Conservation (phyloP, 2,888 invertebrate genomes). For the Morinoia aosen region DNA sequence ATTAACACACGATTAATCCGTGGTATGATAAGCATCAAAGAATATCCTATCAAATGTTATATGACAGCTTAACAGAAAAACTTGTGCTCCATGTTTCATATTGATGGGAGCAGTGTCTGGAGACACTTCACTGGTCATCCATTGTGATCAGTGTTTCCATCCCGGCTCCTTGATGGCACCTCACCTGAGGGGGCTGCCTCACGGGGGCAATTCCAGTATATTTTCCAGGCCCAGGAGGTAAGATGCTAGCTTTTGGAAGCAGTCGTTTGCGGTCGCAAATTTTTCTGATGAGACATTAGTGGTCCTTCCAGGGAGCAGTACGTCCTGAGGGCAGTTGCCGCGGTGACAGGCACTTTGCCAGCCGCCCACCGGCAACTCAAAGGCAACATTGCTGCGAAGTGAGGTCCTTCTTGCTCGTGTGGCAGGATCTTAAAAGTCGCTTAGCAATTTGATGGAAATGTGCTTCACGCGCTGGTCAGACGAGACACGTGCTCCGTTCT, state of each 20-base stretch:
- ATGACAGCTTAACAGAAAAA: no score
- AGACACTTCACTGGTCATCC: neutral
- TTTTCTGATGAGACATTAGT: constrained; percentile 12
- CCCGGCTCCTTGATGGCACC: neutral
- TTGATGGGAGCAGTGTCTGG: no score
- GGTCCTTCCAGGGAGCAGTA: neutral
- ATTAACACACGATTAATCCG: no score
- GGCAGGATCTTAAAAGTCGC: neutral
- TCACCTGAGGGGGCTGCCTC: neutral
- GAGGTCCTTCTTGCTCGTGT: neutral
- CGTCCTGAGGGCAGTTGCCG: neutral
- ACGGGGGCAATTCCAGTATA: neutral
- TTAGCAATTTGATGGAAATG: neutral
- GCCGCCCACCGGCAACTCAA: neutral
- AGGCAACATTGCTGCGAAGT: neutral
- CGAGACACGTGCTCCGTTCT: neutral
- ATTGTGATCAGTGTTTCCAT: neutral
- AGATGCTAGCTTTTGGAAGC: neutral
- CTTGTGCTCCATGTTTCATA: no score
- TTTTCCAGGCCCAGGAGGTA: neutral
- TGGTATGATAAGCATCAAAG: no score
- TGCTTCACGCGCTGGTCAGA: neutral
- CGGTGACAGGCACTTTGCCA: neutral
- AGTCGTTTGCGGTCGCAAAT: neutral
- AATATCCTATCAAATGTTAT: no score